Base-by-base conservation (phyloP, 2,113 vertebrate genomes). In the Choloepus hoffmanni region DNA sequence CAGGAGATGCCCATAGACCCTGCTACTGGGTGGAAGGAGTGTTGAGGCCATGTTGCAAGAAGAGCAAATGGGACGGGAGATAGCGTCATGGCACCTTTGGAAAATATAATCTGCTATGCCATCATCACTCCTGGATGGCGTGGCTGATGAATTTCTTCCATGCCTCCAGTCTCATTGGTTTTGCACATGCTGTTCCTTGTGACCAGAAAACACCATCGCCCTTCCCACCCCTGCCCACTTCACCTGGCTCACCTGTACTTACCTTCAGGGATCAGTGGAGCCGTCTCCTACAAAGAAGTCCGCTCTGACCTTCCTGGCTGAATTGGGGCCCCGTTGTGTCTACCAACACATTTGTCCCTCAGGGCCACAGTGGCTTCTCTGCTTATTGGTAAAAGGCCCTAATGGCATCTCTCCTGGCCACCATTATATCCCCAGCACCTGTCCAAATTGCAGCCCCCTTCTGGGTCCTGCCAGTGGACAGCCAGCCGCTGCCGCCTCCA, bases 41-140 rank as follows among this genome's bases (percentile, higher is more conserved):
- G 55, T 26, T 60, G 6, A 72, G 67, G 36, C 63, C 36, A 15
- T 0, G 4, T 6, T 65, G 53, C 4, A 81, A 23, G 24, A 94
- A 85, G 63, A 79, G 36, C 28, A 21, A 58, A 81, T 1, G 3
- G 55, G 40, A 40, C 1, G 26, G 45, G 12, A 85, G 60, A 21
- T 0, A 7, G 19, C 14, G 33, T 2, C 11, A 33, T 0, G 7
- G 60, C 16, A n/a, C 12, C 5, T 83, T 18, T 4, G 6, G 53
- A 10, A 72, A 87, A n/a, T 3, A 5, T 3, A 14, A 15, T 4
- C 60, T 0, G 30, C 55, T n/a, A 0, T 18, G 2, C 0, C 0
- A 0, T 15, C 26, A 0, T 50, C 24, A 24, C 70, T 74, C 18
- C 21, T 7, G 0, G 70, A 2, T 2, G 33, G 60, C 65, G 6